Base-by-base conservation (phyloP, 2,888 invertebrate genomes). In the Carpatolechia fugitivella region DNA sequence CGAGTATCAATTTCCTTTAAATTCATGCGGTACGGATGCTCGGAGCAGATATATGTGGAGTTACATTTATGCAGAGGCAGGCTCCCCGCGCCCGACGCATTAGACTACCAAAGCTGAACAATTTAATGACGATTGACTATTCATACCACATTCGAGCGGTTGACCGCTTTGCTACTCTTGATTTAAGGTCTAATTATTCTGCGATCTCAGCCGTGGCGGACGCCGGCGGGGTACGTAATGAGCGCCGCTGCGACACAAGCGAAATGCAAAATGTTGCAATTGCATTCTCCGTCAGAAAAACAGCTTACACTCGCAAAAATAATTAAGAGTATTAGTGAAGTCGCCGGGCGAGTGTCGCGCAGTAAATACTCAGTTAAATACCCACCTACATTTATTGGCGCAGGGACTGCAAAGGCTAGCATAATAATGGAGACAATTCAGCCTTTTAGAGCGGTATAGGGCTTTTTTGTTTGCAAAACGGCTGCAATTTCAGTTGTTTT, bases 81-180 rank as follows among this genome's bases (percentile, higher is more conserved):
- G 55, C 52, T 48, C 52, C 44, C 36, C 52, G 14, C 54, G 67
- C 69, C 69, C 68, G 70, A 72, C 79, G 78, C 77, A 83, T 86
- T 85, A 84, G 85, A 85, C 85, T 85, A 85, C 81, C 85, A 88
- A 85, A 85, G 84, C 86, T 78, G 85, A 87, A 87, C 85, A 81
- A 85, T 88, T 86, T 87, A 88, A 89, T 89, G 88, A 86, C 84
- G 82, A 87, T 88, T 87, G 87, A 86, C 87, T 88, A 88, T 88
- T 89, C 88, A 88, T 87, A 83, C 83, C 82, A 83, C 82, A 86
- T 84, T 82, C 81, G 78, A 80, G 78, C 75, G 86, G 85, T 80
- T 85, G 87, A 87, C 85, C 88, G 86, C 85, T 80, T 79, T 78
- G 79, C 82, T 83, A 79, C 84, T 83, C 86, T 85, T 86, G 88